Evolutionary conservation across 2,113 vertebrate species (phyloP).

Genomic region (Petroica traversi): DNA sequence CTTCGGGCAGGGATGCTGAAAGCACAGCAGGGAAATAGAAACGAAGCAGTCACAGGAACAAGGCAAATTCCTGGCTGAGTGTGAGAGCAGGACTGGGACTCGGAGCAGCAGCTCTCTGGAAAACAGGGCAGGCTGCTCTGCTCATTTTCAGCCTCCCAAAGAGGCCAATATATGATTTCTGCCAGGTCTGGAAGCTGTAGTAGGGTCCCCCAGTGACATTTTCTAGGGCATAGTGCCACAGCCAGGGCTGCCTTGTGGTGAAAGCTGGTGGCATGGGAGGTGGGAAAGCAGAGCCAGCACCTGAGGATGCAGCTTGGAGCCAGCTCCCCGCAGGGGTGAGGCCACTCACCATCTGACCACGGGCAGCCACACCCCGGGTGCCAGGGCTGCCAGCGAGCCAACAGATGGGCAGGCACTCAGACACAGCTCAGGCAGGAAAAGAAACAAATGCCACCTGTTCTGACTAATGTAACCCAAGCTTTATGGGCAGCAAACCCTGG

Average conservation of each 20-base stretch:
- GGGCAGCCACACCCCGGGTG: fast-evolving
- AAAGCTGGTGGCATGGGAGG: background rate
- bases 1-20: background rate
- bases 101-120: background rate
- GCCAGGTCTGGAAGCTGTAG: background rate
- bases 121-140: background rate
- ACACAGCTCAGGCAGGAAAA: background rate
- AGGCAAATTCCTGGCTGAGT: background rate
- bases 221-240: background rate
- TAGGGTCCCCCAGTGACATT: background rate
- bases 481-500: background rate
- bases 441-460: background rate
- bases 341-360: background rate
- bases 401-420: background rate
- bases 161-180: background rate
- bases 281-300: background rate
- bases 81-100: background rate
- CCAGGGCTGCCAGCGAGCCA: background rate
- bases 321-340: background rate
- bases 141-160: background rate
- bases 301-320: slow-evolving; percentile 11
- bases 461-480: background rate
- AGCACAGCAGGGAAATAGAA: background rate
- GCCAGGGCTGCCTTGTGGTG: background rate
- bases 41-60: background rate